Percentiles rank a stretch among this genome's conserved stretches.
These are phyloP conservation scores for Plagiodera versicolora DNA, from an alignment of 2,888 invertebrate species.

Conservation along the genomic window DNA sequence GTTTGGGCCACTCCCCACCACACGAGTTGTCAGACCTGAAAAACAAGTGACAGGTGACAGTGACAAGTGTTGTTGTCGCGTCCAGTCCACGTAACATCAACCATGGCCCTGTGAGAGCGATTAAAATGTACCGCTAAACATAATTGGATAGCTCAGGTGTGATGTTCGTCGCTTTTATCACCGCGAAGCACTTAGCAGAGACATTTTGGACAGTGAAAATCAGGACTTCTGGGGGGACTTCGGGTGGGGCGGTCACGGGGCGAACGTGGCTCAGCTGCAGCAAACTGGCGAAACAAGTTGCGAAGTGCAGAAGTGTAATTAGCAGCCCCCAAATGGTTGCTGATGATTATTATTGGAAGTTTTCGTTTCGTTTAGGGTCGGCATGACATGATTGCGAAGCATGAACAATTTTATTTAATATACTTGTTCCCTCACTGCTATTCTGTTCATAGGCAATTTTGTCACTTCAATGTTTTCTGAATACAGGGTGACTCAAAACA, in stretches of 20 bases:
- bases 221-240: slow-evolving; percentile 16
- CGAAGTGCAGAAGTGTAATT: slow-evolving; percentile 27
- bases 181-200: slow-evolving; percentile 9
- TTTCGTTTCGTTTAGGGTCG: slow-evolving; percentile 13
- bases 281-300: slow-evolving; percentile 23
- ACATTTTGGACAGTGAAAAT: slow-evolving; percentile 17
- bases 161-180: slow-evolving; percentile 9
- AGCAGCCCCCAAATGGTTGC: slow-evolving; percentile 18
- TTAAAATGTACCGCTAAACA: slow-evolving; percentile 26
- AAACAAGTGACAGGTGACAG: too few species aligned
- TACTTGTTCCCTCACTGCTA: too few species aligned
- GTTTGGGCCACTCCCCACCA: too few species aligned
- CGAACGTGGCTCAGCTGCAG: slow-evolving; percentile 33
- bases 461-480: too few species aligned
- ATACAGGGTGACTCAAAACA: too few species aligned
- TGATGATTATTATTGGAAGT: slow-evolving; percentile 21
- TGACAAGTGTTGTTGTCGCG: too few species aligned
- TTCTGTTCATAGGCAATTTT: too few species aligned
- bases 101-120: neutral
- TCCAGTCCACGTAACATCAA: too few species aligned
- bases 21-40: too few species aligned
- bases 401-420: too few species aligned
- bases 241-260: slow-evolving; percentile 11
- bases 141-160: slow-evolving; percentile 33
- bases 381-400: slow-evolving; percentile 2